phyloP scores from a whole-genome alignment of 2,113 vertebrate species.

The Tragulus kanchil region DNA sequence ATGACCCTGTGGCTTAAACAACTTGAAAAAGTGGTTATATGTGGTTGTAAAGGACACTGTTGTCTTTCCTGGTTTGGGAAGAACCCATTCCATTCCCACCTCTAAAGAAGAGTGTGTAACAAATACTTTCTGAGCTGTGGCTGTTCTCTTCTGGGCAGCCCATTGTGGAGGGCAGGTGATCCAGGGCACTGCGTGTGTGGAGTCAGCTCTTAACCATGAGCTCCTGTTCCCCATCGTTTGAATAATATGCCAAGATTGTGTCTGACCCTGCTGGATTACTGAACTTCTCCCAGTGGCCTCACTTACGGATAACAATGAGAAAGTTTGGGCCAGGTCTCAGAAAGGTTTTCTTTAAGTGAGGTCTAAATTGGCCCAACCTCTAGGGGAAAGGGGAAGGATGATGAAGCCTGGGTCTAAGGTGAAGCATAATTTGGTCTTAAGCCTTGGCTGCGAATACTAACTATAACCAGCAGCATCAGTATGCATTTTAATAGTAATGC shows the following conservation, averaged over 20 bases:
- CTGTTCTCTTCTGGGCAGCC: neutral
- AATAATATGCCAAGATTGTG: neutral
- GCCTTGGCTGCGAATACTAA: neutral
- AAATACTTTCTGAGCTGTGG: neutral
- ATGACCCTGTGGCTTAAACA: neutral
- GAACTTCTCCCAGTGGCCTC: slow-evolving; percentile 18
- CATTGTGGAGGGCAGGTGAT: neutral
- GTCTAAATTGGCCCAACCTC: slow-evolving; percentile 24
- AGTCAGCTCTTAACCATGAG: neutral
- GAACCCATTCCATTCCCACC: neutral
- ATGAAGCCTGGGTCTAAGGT: neutral
- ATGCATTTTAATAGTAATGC: neutral
- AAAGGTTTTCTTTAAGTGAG: slow-evolving; percentile 2
- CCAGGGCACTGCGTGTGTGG: neutral
- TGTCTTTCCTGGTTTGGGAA: neutral
- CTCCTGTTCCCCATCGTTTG: neutral
- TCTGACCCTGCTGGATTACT: neutral
- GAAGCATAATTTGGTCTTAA: neutral
- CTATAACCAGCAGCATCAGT: neutral
- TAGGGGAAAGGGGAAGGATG: neutral
- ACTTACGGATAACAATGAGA: slow-evolving; percentile 17
- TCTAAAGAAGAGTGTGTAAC: neutral
- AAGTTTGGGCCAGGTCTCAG: slow-evolving; percentile 24
- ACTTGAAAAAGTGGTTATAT: neutral
- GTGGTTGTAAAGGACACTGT: neutral